Percentiles rank a stretch among this genome's conserved stretches.
phyloP scores from a whole-genome alignment of 2,797 vertebrate genomes.

The Cercopithecus diana region DNA sequence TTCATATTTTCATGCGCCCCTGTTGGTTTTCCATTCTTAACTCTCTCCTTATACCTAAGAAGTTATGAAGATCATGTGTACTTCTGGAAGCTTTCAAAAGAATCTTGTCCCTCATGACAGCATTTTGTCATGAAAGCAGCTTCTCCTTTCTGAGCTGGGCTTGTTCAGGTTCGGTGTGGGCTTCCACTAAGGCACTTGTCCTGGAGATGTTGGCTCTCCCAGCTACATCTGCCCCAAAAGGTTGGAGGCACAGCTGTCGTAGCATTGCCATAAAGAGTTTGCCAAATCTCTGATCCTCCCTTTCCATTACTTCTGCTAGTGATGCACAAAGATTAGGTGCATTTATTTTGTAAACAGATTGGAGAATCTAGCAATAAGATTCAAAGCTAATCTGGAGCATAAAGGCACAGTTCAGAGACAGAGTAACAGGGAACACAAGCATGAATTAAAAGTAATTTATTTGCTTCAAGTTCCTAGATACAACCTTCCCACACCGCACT shows the following conservation, averaged over 20 bases:
- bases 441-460: conserved; percentile 57
- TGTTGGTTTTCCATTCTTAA: conserved; percentile 77
- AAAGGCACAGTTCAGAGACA: background rate
- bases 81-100: conserved; percentile 64
- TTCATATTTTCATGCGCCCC: conserved; percentile 64
- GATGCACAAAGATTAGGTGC: background rate
- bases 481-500: background rate
- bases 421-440: conserved; percentile 35
- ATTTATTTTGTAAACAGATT: conserved; percentile 6
- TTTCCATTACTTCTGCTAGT: background rate
- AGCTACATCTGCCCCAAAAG: background rate
- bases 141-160: conserved; percentile 53
- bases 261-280: conserved; percentile 32
- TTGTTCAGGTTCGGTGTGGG: conserved; percentile 36
- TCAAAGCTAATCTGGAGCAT: background rate
- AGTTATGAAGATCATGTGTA: conserved; percentile 77
- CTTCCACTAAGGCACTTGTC: background rate
- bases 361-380: conserved; percentile 32
- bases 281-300: conserved; percentile 47
- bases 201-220: background rate
- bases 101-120: conserved; percentile 4
- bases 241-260: background rate
- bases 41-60: conserved; percentile 68
- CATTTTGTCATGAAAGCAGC: conserved; percentile 52
- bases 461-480: conserved; percentile 52